Evolutionary conservation across 2,113 vertebrate genomes (phyloP), one percentile per base, ranked within the genome.

Genomic region (Atractosteus spatula): DNA sequence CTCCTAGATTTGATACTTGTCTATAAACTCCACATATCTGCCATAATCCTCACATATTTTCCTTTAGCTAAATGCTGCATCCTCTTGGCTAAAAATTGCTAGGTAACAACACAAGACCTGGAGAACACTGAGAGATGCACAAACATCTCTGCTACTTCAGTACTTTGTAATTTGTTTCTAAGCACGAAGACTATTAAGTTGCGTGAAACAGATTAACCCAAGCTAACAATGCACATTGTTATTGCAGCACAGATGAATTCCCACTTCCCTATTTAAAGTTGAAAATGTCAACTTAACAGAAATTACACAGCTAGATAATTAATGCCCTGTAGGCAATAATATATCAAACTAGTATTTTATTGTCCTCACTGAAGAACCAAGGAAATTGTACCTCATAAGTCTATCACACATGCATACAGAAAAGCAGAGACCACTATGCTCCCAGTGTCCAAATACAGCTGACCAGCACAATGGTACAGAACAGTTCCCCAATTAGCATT

Each of bases 21-120:
- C 82, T 69, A 81, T 80, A 75, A 71, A 77, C 77, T 73, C 73
- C 76, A 71, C 80, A 82, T 78, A 76, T 77, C 80, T 51, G 45
- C 75, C 78, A 78, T 87, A 89, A 89, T 89, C 83, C 83, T 84
- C 81, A 75, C 84, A 88, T 90, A 88, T 81, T 89, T 73, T 85
- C 80, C 85, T 74, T 64, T 79, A 78, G 89, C 90, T 82, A 85
- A 70, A 84, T 89, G 86, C 77, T 79, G 83, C 84, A 84, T 88
- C 84, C 78, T 86, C 84, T 29, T 87, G 85, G 87, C 89, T 91
- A 91, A 90, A 91, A 88, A 85, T 83, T 87, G 91, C 88, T 90
- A 90, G 80, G 80, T 85, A 80, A 82, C 82, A 85, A 87, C 86
- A 87, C 73, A 76, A 79, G 88, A 86, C 79, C 81, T 74, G 77